Evolutionary conservation across 1,140 invertebrate genomes (phyloP).

Genomic region (Drosophila yakuba): DNA sequence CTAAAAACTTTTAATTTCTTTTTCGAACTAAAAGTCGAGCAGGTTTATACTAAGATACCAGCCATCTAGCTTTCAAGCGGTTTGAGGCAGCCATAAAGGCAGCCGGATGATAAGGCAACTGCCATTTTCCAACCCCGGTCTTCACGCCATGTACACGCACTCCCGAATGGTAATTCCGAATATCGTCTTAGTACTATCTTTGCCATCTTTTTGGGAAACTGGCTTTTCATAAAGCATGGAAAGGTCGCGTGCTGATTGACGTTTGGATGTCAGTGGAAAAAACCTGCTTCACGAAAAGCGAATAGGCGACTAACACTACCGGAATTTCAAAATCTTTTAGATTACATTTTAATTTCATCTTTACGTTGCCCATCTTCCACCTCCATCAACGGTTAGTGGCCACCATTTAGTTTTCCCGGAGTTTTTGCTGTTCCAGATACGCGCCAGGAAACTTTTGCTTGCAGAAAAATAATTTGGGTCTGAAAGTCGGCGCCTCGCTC

Average conservation of each 20-base stretch:
- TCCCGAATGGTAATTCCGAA: slow-evolving; percentile 4
- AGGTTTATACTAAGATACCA: slow-evolving; percentile 36
- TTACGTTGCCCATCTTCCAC: neutral
- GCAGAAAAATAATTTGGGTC: slow-evolving; percentile 45
- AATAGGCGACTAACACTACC: too few species aligned
- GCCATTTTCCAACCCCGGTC: neutral
- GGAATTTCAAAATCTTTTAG: neutral
- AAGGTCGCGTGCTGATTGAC: slow-evolving; percentile 32
- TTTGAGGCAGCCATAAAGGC: slow-evolving; percentile 18
- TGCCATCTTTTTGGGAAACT: slow-evolving; percentile 48
- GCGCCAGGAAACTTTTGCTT: slow-evolving; percentile 46
- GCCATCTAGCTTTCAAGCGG: slow-evolving; percentile 15
- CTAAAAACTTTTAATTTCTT: too few species aligned
- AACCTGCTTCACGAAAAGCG: neutral
- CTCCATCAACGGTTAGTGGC: too few species aligned
- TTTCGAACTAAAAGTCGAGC: slow-evolving; percentile 27
- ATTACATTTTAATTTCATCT: slow-evolving; percentile 21
- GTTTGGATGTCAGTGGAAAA: slow-evolving; percentile 7
- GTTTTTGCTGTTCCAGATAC: slow-evolving; percentile 18
- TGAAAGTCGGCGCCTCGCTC: slow-evolving; percentile 34
- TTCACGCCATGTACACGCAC: slow-evolving; percentile 7
- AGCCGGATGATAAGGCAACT: slow-evolving; percentile 19
- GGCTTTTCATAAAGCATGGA: slow-evolving; percentile 13
- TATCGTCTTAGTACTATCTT: too few species aligned
- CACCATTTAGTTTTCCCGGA: neutral